Conservation (phyloP, 2,888 invertebrate species). For the Synanthedon andrenaeformis region DNA sequence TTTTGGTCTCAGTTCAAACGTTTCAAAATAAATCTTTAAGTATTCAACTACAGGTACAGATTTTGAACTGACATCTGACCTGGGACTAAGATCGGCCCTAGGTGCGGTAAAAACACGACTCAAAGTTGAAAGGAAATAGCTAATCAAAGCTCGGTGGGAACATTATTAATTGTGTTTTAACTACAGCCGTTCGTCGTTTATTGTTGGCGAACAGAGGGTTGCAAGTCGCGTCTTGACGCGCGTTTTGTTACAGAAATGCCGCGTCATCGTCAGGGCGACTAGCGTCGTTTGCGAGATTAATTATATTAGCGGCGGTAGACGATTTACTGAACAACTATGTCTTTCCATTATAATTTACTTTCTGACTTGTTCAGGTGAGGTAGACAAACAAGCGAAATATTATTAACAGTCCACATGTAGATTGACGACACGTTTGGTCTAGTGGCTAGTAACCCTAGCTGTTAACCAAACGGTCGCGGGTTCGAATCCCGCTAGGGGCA, state of each 20-base stretch:
- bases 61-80: too few relatives aligned
- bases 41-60: too few relatives aligned
- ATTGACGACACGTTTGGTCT: too few relatives aligned
- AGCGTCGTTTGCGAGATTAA: slow-evolving; percentile 14
- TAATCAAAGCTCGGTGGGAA: slow-evolving; percentile 2
- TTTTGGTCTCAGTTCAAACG: too few relatives aligned
- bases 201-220: slow-evolving; percentile 14
- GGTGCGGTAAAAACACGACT: neutral
- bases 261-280: slow-evolving; percentile 11
- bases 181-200: slow-evolving; percentile 25
- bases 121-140: neutral
- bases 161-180: slow-evolving; percentile 29
- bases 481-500: too few relatives aligned
- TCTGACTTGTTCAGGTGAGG: neutral
- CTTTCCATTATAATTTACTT: neutral
- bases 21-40: too few relatives aligned
- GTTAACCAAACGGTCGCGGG: too few relatives aligned
- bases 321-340: neutral
- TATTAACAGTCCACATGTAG: neutral
- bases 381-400: too few relatives aligned
- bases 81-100: neutral
- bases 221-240: slow-evolving; percentile 11
- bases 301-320: slow-evolving; percentile 1
- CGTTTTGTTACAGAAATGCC: slow-evolving; percentile 22
- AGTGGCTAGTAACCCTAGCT: too few relatives aligned